Evolutionary conservation across 2,113 vertebrate species (phyloP), one percentile per base, ranked within the genome.

Genomic region (Aythya baeri): DNA sequence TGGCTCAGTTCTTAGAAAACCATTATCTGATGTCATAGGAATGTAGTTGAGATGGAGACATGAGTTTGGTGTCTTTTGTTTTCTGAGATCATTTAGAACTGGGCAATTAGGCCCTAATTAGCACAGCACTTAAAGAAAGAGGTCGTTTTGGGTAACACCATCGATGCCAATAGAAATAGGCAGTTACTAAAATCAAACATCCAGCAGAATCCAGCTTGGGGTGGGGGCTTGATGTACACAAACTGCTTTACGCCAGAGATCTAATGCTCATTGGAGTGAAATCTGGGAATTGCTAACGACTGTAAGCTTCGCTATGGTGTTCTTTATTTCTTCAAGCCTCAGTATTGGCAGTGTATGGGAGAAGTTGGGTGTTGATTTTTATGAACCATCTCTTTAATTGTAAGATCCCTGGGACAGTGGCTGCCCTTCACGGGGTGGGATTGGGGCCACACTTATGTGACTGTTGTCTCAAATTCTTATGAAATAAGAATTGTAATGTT

Each of bases 1-100:
- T 93, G 87, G 26, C 52, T 89, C 0, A 0, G 38, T 94, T 95
- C 76, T 91, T 90, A 79, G 74, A 95, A 82, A 85, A 63, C 32
- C 13, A 62, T 83, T 94, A 66, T 88, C 46, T 95, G 80, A 93
- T 70, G 55, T 73, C 63, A 32, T 26, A 90, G 73, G 86, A 94
- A 94, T 92, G 88, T 50, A 54, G 54, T 29, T 75, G 52, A 81
- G 61, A 75, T 96, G 83, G 83, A 92, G 49, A 79, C 43, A 1
- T 76, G 49, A 34, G 32, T 96, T 95, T 93, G 71, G 86, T 91
- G 77, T 58, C 67, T 96, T 96, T 70, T 89, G 44, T 97, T 77
- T 96, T 63, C 92, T 66, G 75, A 93, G 79, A 89, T 96, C 4
- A 23, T 59, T 65, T 92, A 73, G 68, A 87, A 95, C 38, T 75